A percentile compares a stretch with the other conserved stretches of the same genome.
Evolutionary conservation across 2,888 invertebrate genomes (phyloP).

Genomic region (Campoletis raptor): DNA sequence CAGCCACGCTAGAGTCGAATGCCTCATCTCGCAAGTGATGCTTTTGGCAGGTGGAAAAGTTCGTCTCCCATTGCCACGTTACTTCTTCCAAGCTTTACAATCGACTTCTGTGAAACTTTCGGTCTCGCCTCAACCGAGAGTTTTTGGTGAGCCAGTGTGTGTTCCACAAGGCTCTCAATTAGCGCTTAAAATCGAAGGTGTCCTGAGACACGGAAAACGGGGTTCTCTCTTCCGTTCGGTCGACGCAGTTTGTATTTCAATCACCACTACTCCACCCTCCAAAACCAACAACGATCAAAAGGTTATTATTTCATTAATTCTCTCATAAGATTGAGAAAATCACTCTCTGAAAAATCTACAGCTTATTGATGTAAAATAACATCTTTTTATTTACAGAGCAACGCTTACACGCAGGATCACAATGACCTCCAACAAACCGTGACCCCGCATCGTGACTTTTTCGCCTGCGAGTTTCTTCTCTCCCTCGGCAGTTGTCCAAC

Average conservation of each 20-base stretch:
- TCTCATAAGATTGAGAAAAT: constrained; percentile 49
- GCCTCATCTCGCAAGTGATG: constrained; percentile 87
- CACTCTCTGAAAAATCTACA: not conserved
- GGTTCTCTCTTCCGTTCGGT: constrained; percentile 90
- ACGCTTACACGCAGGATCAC: constrained; percentile 84
- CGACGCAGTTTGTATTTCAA: constrained; percentile 89
- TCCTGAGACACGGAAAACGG: constrained; percentile 90
- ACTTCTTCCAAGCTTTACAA: constrained; percentile 94
- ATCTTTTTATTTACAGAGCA: constrained; percentile 26
- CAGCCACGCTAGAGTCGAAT: constrained; percentile 85
- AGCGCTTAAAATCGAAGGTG: constrained; percentile 97
- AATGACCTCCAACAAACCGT: constrained; percentile 90
- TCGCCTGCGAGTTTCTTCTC: constrained; percentile 96
- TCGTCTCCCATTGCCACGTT: constrained; percentile 89
- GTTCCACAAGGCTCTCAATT: constrained; percentile 94
- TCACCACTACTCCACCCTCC: constrained; percentile 86
- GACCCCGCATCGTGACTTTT: constrained; percentile 96
- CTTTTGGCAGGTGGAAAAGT: constrained; percentile 85
- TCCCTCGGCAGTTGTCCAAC: constrained; percentile 86
- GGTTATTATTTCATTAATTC: constrained; percentile 69
- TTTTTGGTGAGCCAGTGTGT: constrained; percentile 93
- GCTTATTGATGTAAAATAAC: not conserved
- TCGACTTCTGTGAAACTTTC: constrained; percentile 93
- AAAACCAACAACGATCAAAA: constrained; percentile 86
- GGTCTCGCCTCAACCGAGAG: constrained; percentile 92